Percentiles rank a stretch among this genome's conserved stretches.
Conservation (phyloP, 2,797 vertebrate genomes). For the Scolopax bukidnonensis region DNA sequence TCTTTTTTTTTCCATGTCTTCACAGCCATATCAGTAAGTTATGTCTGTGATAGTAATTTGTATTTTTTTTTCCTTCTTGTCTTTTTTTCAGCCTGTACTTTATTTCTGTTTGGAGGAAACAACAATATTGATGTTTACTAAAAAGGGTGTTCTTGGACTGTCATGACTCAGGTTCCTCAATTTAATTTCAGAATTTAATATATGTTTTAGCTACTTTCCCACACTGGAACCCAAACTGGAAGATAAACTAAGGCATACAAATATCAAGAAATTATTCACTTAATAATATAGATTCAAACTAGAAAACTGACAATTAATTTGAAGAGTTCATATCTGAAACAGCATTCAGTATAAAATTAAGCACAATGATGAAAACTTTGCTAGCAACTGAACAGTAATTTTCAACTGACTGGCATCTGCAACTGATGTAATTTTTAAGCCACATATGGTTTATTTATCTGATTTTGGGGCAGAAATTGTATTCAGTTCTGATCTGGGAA, state of each 20-base stretch:
- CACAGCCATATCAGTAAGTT: background rate
- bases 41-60: fast-evolving
- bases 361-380: background rate
- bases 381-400: background rate
- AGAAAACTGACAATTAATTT: background rate
- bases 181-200: background rate
- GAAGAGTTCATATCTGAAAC: background rate
- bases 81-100: background rate
- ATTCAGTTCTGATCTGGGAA: background rate
- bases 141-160: background rate
- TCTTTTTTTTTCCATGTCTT: background rate
- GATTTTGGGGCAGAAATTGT: background rate
- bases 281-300: background rate
- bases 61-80: background rate
- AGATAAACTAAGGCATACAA: background rate
- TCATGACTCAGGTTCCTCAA: background rate
- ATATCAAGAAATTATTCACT: background rate
- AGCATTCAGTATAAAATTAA: background rate
- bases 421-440: background rate
- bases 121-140: background rate
- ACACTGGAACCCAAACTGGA: background rate
- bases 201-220: background rate
- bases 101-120: background rate
- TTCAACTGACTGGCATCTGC: background rate
- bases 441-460: background rate